phyloP scores from a whole-genome alignment of 2,113 vertebrate species.

The Campylorhamphus procurvoides region DNA sequence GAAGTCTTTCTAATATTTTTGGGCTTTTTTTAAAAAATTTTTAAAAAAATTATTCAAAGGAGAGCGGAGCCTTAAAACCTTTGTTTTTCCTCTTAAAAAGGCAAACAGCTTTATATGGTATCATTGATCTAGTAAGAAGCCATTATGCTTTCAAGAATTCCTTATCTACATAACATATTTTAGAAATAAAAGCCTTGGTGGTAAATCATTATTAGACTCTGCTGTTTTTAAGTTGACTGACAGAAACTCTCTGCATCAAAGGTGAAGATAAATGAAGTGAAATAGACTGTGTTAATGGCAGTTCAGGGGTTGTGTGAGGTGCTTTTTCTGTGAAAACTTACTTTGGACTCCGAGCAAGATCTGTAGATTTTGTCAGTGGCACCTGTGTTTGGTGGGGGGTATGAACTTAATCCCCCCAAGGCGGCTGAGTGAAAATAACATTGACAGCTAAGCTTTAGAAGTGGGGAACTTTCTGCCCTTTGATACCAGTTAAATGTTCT shows the following conservation, averaged over 20 bases:
- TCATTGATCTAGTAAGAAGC: slow-evolving; percentile 22
- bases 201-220: not conserved
- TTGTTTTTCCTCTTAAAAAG: not conserved
- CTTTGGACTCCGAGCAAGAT: not conserved
- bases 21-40: not conserved
- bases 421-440: not conserved
- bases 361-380: not conserved
- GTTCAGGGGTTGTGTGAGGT: not conserved
- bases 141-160: slow-evolving; percentile 16
- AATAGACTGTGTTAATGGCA: not conserved
- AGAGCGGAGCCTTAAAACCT: not conserved
- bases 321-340: not conserved
- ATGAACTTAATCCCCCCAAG: not conserved
- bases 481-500: not conserved
- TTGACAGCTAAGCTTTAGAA: not conserved
- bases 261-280: not conserved
- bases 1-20: not conserved
- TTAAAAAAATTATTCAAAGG: not conserved
- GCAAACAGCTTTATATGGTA: not conserved
- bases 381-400: not conserved
- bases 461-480: not conserved
- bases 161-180: slow-evolving; percentile 7
- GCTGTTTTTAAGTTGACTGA: not conserved
- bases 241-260: not conserved
- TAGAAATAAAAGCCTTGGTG: slow-evolving; percentile 39